Evolutionary conservation across 2,888 invertebrate species (phyloP), one percentile per base, ranked within the genome.

Genomic region (Chalcosyrphus nemorum): DNA sequence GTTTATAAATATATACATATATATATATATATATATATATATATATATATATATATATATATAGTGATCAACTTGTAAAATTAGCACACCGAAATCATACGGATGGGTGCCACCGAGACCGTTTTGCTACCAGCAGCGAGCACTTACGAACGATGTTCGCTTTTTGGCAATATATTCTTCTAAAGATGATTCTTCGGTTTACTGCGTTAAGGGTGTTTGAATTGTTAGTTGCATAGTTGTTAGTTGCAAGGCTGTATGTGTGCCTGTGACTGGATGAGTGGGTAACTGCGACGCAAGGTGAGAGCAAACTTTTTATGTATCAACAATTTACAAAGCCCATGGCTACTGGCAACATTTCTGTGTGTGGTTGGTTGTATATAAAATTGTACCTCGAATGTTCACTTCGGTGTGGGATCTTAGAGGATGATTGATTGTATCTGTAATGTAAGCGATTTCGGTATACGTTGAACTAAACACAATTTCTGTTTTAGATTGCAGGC

Each of bases 121-220:
- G 87, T 61, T 59, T 72, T 45, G 80, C 80, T 76, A 75, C 57
- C 70, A 84, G 68, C 80, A 76, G 76, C 77, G 81, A 71, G 81
- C 68, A 71, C 81, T 74, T 75, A 19, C 71, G 57, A 29, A 59
- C 86, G 84, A 87, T 88, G 89, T 89, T 88, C 88, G 88, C 86
- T 88, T 82, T 88, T 87, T 89, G 88, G 88, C 89, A 88, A 88
- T 89, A 86, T 87, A 86, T 86, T 81, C 78, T 75, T 71, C 72
- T 76, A 68, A 15, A 35, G 41, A 63, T 47, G 32, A 52, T 57
- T 35, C 47, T 50, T 43, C 50, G n/a, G 57, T 75, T 76, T 57
- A 75, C 72, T 63, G 82, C 47, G 59, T 87, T 88, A 81, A 89
- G 87, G 75, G 41, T 66, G 66, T 17, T 63, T 56, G 29, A 56